Evolutionary conservation across 2,113 vertebrate genomes (phyloP), one percentile per base, ranked within the genome.

Genomic region (Bujurquina vittata): DNA sequence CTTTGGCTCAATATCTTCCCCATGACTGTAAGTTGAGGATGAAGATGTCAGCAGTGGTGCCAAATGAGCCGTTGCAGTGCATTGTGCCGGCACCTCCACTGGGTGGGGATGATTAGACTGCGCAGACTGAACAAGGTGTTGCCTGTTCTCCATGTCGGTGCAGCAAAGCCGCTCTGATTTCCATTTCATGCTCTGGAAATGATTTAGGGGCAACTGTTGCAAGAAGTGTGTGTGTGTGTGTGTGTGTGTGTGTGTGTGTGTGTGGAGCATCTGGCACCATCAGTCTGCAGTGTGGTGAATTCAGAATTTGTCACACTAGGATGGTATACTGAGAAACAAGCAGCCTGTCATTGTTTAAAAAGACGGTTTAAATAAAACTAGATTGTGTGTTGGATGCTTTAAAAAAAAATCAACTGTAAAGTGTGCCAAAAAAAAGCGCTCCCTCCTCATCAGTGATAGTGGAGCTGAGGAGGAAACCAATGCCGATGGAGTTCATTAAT

Each of bases 401-500:
- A n/a, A 61, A 40, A 80, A 61, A 80, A 52, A 9, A 26, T 65
- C 31, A 57, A 62, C 23, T 23, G 18, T 75, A 61, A 57, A 46
- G 60, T 83, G 77, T 10, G 52, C 1, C 0, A 5, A 72, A 74
- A 54, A 15, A 61, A 56, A 10, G 3, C 8, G 18, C 62, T 35
- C 35, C 52, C 5, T 84, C 59, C 52, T 88, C 80, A 49, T 85
- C 73, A 74, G 78, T 62, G 22, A n/a, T 58, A 18, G 73, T 76
- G 72, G 62, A 79, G 74, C 74, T 23, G 62, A 77, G 83, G 52
- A 85, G 82, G 63, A 89, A 84, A 79, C 84, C 73, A 84, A 88
- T 78, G 81, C 61, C 23, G n/a, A 1, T 35, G 73, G 65, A 72
- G 86, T 88, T 93, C 84, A 91, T 93, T 93, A 88, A 91, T 90